A percentile compares a stretch with the other conserved stretches of the same genome.
Evolutionary conservation across 2,797 vertebrate genomes (phyloP).

Genomic region (Pseudochirops corinnae): DNA sequence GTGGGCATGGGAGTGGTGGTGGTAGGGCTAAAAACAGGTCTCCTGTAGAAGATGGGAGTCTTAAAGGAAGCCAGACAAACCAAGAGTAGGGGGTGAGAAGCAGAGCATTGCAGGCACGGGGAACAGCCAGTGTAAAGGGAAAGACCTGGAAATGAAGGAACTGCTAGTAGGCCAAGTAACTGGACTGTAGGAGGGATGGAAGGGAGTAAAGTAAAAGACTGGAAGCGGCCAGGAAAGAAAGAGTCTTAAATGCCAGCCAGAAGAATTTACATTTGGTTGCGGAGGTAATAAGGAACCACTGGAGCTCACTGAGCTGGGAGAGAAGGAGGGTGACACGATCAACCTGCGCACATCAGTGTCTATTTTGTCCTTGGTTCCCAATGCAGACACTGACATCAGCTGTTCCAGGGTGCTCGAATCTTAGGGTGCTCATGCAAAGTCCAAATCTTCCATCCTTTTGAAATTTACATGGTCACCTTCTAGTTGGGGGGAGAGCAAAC

Average conservation of each 20-base stretch:
- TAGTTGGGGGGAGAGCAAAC: neutral
- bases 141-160: neutral
- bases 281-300: neutral
- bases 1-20: neutral
- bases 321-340: neutral
- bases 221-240: neutral
- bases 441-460: neutral
- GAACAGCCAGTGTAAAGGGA: neutral
- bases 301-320: neutral
- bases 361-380: neutral
- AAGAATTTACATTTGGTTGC: neutral
- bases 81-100: neutral
- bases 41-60: neutral
- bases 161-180: neutral
- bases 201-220: neutral
- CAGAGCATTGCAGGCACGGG: neutral
- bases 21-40: neutral
- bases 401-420: neutral
- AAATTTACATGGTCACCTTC: neutral
- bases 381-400: neutral
- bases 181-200: neutral
- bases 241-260: neutral
- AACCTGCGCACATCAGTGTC: neutral
- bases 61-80: neutral
- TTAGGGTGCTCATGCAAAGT: neutral